Evolutionary conservation across 2,113 vertebrate species (phyloP).

Genomic region (Crotalus helleri): DNA sequence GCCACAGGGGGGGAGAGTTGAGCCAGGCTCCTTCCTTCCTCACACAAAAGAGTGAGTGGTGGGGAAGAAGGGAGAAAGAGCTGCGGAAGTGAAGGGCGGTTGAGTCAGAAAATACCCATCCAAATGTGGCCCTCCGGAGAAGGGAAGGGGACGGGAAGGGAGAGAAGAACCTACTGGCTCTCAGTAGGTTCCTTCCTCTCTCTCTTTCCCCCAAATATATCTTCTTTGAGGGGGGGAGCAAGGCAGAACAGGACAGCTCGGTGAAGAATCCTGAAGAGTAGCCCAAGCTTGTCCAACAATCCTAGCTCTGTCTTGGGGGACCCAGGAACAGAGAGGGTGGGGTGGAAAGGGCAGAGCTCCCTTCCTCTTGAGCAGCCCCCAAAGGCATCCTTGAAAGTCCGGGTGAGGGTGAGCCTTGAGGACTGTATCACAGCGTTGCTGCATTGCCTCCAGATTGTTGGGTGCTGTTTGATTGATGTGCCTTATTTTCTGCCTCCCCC

Average conservation of each 20-base stretch:
- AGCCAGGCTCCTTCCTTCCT: neutral
- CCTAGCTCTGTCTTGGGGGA: neutral
- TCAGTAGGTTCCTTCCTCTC: neutral
- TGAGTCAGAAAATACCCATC: neutral
- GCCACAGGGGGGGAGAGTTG: neutral
- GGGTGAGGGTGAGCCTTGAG: neutral
- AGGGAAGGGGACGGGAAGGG: neutral
- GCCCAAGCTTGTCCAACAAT: neutral
- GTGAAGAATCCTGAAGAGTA: neutral
- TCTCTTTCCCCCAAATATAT: neutral
- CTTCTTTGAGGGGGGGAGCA: neutral
- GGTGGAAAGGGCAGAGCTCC: neutral
- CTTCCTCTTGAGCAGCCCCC: neutral
- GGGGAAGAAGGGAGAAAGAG: neutral
- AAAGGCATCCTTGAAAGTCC: neutral
- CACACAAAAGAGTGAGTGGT: neutral
- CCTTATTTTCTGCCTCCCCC: constrained; percentile 60
- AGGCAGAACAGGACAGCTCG: neutral
- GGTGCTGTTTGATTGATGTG: neutral
- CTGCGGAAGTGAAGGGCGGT: neutral
- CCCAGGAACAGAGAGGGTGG: too few species aligned
- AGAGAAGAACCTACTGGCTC: neutral
- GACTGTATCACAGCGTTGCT: neutral
- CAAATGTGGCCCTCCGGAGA: neutral
- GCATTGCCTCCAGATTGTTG: neutral